These are phyloP conservation scores for Molossus molossus DNA, from an alignment of 2,797 vertebrate genomes.

Conservation along the genomic window DNA sequence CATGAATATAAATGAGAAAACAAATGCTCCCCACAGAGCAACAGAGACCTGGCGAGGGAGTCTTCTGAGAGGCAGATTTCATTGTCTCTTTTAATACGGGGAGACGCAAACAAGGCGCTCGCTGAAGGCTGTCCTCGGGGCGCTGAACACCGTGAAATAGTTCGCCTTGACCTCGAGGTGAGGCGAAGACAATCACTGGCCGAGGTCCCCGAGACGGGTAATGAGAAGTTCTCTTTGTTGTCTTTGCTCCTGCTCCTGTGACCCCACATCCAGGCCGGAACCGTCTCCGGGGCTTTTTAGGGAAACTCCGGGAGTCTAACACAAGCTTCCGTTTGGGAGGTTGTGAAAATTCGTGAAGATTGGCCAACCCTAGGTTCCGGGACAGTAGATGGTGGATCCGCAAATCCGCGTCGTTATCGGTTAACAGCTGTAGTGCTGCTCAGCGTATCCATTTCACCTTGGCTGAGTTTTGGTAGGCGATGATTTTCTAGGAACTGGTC, in stretches of 20 bases:
- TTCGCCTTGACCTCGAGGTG: constrained; percentile 76
- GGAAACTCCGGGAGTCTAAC: background rate
- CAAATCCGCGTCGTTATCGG: background rate
- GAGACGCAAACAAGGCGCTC: constrained; percentile 81
- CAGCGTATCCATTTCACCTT: background rate
- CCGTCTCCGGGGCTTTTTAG: background rate
- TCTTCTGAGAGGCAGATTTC: constrained; percentile 82
- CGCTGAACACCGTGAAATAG: background rate
- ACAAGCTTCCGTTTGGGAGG: background rate
- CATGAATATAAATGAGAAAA: constrained; percentile 91
- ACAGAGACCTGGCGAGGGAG: constrained; percentile 73
- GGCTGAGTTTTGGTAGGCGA: background rate
- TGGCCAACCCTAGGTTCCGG: background rate
- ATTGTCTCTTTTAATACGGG: constrained; percentile 81
- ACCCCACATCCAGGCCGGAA: background rate
- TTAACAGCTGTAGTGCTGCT: too few relatives aligned
- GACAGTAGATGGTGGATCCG: background rate
- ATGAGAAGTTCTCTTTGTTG: constrained; percentile 50
- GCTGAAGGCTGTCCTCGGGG: constrained; percentile 63
- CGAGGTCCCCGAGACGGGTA: background rate
- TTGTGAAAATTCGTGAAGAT: constrained; percentile 5
- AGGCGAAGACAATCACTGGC: constrained; percentile 22
- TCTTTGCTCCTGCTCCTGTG: background rate
- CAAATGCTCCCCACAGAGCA: constrained; percentile 85
- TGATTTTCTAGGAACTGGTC: background rate